Conservation (phyloP, 2,113 vertebrate species). For the Amphilophus citrinellus region DNA sequence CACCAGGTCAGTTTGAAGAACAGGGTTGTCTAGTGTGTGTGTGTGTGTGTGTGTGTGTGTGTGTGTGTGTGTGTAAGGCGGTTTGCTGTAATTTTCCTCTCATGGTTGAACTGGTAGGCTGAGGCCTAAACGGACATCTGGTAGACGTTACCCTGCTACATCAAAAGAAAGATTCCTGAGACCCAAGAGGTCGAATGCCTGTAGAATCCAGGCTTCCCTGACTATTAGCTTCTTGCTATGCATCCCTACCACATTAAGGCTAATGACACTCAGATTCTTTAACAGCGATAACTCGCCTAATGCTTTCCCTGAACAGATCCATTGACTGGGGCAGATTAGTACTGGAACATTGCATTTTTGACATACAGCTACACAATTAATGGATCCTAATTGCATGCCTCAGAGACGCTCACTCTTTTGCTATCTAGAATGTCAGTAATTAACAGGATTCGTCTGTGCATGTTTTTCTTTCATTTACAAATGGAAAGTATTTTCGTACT, state of each 20-base stretch:
- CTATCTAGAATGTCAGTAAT: no score
- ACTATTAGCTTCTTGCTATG: background rate
- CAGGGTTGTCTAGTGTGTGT: background rate
- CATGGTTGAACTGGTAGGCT: conserved; percentile 27
- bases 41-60: background rate
- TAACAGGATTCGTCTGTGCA: no score
- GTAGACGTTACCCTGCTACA: conserved; percentile 69
- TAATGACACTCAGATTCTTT: background rate
- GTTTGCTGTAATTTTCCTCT: conserved; percentile 43
- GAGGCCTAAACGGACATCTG: conserved; percentile 65
- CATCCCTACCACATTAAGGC: background rate
- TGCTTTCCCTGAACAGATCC: background rate
- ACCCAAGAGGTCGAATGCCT: background rate
- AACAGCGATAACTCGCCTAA: background rate
- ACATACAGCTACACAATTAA: no score
- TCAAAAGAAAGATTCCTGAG: conserved; percentile 70
- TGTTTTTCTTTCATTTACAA: no score
- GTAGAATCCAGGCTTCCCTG: background rate
- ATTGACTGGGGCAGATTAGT: no score
- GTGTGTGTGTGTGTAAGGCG: background rate
- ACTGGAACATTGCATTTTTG: no score
- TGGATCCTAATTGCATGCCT: no score
- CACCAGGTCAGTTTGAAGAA: background rate
- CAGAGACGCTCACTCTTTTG: no score
- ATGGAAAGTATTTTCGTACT: no score